Conservation (phyloP, 1,140 invertebrate species). For the Streblospio benedicti region DNA sequence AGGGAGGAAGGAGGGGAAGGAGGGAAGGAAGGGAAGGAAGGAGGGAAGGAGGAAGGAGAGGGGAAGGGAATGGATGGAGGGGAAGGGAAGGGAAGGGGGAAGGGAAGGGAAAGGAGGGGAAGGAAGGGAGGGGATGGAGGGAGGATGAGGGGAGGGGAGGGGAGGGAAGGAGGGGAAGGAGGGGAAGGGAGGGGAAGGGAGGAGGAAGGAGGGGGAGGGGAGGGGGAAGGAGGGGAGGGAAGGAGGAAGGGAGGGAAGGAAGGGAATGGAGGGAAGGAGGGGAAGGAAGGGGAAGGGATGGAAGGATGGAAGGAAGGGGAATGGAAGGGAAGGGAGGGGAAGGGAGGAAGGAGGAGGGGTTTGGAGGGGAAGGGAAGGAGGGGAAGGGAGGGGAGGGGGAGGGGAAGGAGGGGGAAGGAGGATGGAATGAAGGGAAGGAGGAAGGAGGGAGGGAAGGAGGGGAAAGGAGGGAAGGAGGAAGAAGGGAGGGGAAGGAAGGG, state of each 20-base stretch:
- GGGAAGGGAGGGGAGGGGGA: neutral
- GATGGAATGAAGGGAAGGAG: neutral
- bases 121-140: neutral
- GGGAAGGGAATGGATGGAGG: too few species aligned
- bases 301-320: neutral
- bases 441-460: neutral
- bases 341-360: neutral
- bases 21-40: neutral
- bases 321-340: neutral
- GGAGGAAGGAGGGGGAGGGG: neutral
- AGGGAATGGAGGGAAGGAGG: neutral
- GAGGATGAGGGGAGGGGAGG: neutral
- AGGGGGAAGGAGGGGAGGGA: neutral
- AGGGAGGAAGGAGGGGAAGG: too few species aligned
- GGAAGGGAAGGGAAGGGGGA: too few species aligned
- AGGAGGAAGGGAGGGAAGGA: neutral
- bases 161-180: neutral
- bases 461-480: neutral
- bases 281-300: conserved; percentile 1
- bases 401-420: neutral
- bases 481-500: neutral
- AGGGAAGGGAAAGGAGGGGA: neutral
- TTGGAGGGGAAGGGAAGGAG: neutral
- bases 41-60: neutral
- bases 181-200: neutral